Conservation (phyloP, 2,888 invertebrate species). For the Watsonalla binaria region DNA sequence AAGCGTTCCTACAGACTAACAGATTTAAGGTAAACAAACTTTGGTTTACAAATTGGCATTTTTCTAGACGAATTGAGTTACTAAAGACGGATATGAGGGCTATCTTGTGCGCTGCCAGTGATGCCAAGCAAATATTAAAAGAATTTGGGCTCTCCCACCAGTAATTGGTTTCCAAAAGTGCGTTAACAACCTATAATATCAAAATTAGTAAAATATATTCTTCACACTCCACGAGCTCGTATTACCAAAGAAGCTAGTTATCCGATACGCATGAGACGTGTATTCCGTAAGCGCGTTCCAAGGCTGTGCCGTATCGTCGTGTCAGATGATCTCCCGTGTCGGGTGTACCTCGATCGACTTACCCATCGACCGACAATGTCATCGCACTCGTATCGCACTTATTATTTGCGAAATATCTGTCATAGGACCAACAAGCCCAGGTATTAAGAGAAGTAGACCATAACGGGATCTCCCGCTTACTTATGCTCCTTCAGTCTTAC, state of each 20-base stretch:
- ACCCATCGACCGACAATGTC: constrained; percentile 62
- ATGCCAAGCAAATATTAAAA: too few relatives aligned
- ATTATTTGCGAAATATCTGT: constrained; percentile 24
- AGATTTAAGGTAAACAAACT: too few relatives aligned
- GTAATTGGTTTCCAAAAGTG: too few relatives aligned
- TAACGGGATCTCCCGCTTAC: too few relatives aligned
- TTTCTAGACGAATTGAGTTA: too few relatives aligned
- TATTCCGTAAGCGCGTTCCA: constrained; percentile 65
- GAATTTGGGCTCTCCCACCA: too few relatives aligned
- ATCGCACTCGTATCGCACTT: constrained; percentile 44
- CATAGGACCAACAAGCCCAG: background rate
- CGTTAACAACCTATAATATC: background rate
- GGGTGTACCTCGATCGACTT: constrained; percentile 59
- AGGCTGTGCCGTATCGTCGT: constrained; percentile 69
- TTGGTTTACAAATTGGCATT: too few relatives aligned
- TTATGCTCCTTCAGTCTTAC: too few relatives aligned
- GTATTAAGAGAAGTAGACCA: too few relatives aligned
- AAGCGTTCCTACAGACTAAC: too few relatives aligned
- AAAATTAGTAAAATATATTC: background rate
- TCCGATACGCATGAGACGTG: constrained; percentile 66
- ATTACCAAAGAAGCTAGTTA: constrained; percentile 48
- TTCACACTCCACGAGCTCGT: constrained; percentile 20
- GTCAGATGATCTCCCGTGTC: constrained; percentile 58
- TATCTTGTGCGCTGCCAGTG: too few relatives aligned
- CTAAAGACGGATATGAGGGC: too few relatives aligned